These are phyloP conservation scores for Salvelinus namaycush DNA, from an alignment of 2,113 vertebrate genomes.

Conservation along the genomic window DNA sequence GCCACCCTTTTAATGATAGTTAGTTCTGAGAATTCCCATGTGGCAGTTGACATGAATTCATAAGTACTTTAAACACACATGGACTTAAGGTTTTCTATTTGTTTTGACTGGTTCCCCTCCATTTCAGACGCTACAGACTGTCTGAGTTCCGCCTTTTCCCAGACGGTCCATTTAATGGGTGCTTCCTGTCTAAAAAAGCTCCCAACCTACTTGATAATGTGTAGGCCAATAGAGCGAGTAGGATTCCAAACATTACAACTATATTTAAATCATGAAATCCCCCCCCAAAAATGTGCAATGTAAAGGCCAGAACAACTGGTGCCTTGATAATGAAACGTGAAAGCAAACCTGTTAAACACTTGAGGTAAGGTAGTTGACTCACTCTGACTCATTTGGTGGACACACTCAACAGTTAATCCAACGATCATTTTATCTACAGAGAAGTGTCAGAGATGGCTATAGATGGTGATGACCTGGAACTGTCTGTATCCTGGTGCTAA, in stretches of 20 bases:
- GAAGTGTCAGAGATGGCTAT: not conserved
- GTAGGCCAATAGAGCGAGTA: not conserved
- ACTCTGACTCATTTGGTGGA: not conserved
- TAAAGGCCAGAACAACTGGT: not conserved
- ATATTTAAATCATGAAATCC: not conserved
- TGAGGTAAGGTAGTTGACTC: not conserved
- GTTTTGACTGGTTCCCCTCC: constrained; percentile 39
- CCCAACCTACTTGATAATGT: not conserved
- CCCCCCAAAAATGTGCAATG: not conserved
- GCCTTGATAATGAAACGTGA: not conserved
- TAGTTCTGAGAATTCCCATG: not conserved
- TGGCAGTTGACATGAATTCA: constrained; percentile 4
- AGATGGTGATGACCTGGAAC: not conserved
- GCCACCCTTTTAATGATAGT: constrained; percentile 5
- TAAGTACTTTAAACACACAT: constrained; percentile 18
- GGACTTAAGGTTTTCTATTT: constrained; percentile 33
- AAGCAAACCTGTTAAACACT: not conserved
- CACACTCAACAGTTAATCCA: not conserved
- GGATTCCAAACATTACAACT: not conserved
- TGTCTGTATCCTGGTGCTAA: constrained; percentile 28
- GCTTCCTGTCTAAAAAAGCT: not conserved
- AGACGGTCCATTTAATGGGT: not conserved
- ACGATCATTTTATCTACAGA: not conserved
- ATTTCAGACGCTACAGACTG: constrained; percentile 17
- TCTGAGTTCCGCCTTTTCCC: constrained; percentile 1